Evolutionary conservation across 2,888 invertebrate species (phyloP), one percentile per base, ranked within the genome.

Genomic region (Acholoe squamosa): DNA sequence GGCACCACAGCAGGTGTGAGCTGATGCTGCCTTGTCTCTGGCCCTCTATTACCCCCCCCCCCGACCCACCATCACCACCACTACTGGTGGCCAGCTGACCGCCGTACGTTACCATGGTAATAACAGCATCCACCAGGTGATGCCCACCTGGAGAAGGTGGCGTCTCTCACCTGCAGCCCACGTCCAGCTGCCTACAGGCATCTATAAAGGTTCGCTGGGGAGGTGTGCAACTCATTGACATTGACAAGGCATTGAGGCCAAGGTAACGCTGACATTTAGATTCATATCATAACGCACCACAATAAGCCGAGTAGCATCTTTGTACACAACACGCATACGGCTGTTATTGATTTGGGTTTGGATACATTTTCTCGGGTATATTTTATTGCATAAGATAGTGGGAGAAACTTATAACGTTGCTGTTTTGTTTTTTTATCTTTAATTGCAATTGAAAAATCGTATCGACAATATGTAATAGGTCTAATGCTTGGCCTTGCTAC

Each of bases 91-190:
- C 80, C 80, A 80, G 80, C 80, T 80, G 80, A 80, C 80, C 43
- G 80, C 43, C 80, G 43, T 34, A 16, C 80, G 80, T 80, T 34
- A 34, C 80, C 80, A 80, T 80, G 80, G 43, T 25, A 80, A 80
- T 80, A 80, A 33, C 80, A 34, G 80, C 43, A 25, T 14, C 80
- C 22, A 80, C 80, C 80, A 80, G 80, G 80, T 80, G 80, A 33
- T 80, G 33, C 80, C 80, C 80, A 80, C 80, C 80, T 80, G 80
- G 80, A 80, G 80, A 80, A 80, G 43, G 16, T 25, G 33, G 80
- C 43, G 33, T 43, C 43, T 43, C 80, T 34, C 43, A 80, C 80
- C 80, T 34, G 80, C 34, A 34, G 80, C 80, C 14, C 43, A 28
- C 71, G 71, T 71, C 71, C 71, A 71, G 71, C n/a, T 71, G 71